These are phyloP conservation scores for Synergus laeviventris DNA, from an alignment of 2,888 invertebrate genomes.

Conservation along the genomic window DNA sequence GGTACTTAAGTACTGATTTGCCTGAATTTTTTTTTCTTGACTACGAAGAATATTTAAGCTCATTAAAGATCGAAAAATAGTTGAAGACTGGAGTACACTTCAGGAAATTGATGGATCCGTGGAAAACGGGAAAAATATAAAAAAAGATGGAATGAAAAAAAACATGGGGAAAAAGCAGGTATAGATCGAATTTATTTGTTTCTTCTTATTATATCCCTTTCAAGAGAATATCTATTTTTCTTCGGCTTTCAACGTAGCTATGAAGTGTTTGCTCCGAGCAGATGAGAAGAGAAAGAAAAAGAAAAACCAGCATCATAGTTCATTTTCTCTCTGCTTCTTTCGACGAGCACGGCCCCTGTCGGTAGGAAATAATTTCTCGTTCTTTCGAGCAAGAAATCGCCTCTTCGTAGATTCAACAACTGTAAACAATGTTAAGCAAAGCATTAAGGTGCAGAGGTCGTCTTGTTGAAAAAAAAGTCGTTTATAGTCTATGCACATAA, in stretches of 20 bases:
- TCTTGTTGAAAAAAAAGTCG: not conserved
- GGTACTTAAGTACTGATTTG: too few species aligned
- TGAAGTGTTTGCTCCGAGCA: conserved; percentile 2
- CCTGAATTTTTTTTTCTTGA: too few species aligned
- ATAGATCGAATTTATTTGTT: conserved; percentile 44
- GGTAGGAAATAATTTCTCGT: conserved; percentile 35
- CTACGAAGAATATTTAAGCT: too few species aligned
- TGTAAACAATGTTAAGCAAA: conserved; percentile 8
- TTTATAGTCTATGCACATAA: not conserved
- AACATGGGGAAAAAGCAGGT: too few species aligned
- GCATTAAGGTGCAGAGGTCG: not conserved
- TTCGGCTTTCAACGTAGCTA: not conserved
- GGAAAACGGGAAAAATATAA: not conserved
- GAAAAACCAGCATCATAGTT: not conserved
- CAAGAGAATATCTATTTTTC: conserved; percentile 18
- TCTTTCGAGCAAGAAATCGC: conserved; percentile 6
- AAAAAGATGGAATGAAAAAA: too few species aligned
- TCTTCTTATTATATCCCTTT: conserved; percentile 14
- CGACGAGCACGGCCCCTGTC: not conserved
- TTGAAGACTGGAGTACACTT: not conserved
- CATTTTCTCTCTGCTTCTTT: not conserved
- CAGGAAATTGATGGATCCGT: conserved; percentile 4
- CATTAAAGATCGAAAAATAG: not conserved
- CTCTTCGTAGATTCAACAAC: not conserved
- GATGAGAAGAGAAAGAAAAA: conserved; percentile 13